Percentiles rank a stretch among this genome's conserved stretches.
phyloP scores from a whole-genome alignment of 30 jellyfish, hydroid and myxozoan genomes.

The Cassiopea andromeda region DNA sequence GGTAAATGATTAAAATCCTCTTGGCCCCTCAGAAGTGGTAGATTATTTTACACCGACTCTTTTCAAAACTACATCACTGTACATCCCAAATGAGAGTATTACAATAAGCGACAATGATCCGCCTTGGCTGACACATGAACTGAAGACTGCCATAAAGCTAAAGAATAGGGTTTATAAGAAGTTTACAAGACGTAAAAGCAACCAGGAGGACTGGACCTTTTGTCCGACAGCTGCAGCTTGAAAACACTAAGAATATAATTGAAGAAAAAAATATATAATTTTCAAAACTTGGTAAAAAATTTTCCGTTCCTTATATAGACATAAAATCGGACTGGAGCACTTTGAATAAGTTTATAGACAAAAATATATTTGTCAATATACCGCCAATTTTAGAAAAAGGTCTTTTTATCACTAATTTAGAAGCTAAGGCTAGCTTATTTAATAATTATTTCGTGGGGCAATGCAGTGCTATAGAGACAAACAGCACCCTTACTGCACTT shows the following conservation, averaged over 20 bases:
- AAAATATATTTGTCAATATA: slow-evolving; percentile 21
- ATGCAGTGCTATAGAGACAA: slow-evolving; percentile 33
- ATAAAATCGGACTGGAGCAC: slow-evolving; percentile 39
- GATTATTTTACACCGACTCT: not conserved
- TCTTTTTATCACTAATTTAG: slow-evolving; percentile 9
- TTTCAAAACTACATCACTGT: not conserved
- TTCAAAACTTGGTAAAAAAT: slow-evolving; percentile 24
- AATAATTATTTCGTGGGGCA: slow-evolving; percentile 40
- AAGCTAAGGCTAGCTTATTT: slow-evolving; percentile 46
- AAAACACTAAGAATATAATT: slow-evolving; percentile 1
- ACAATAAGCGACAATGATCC: not conserved
- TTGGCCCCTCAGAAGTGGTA: slow-evolving; percentile 11
- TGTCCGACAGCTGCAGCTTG: not conserved
- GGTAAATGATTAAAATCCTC: not conserved
- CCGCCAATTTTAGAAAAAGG: slow-evolving; percentile 51
- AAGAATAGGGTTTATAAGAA: not conserved
- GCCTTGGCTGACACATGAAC: not conserved
- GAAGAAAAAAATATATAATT: slow-evolving; percentile 1
- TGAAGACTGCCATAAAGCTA: not conserved
- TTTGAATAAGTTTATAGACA: slow-evolving; percentile 14
- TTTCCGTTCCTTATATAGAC: slow-evolving; percentile 45
- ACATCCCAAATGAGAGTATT: not conserved
- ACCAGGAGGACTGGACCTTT: slow-evolving; percentile 23
- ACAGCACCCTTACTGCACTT: not conserved
- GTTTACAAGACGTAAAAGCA: slow-evolving; percentile 9